Percentiles rank a stretch among this genome's conserved stretches.
These are phyloP conservation scores for Cyanoderma ruficeps DNA, from an alignment of 2,113 vertebrate genomes.

Conservation along the genomic window DNA sequence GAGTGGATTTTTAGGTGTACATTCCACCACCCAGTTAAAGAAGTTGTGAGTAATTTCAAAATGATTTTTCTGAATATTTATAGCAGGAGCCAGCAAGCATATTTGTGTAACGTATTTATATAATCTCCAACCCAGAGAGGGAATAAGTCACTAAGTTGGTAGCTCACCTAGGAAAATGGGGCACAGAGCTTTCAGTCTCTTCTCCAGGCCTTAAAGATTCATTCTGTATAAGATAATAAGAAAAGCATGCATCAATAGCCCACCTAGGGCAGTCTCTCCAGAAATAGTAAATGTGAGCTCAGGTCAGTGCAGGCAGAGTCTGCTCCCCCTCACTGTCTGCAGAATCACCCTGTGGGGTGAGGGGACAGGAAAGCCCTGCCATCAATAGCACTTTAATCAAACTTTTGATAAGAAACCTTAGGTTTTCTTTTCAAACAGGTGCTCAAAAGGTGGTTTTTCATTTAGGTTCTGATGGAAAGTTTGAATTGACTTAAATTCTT, in stretches of 20 bases:
- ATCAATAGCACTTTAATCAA: background rate
- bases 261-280: background rate
- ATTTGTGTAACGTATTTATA: constrained; percentile 27
- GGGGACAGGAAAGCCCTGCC: background rate
- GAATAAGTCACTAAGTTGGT: background rate
- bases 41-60: background rate
- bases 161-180: background rate
- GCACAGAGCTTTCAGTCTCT: background rate
- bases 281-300: background rate
- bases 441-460: background rate
- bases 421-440: background rate
- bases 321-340: background rate
- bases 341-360: background rate
- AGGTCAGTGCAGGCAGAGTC: background rate
- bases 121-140: background rate
- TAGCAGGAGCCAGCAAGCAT: background rate
- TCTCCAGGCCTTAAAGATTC: background rate
- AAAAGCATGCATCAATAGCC: background rate
- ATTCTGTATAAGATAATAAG: background rate
- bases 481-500: background rate
- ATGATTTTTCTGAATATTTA: background rate
- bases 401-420: background rate
- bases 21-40: background rate
- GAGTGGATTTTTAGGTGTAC: background rate
- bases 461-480: background rate